Conservation (phyloP, 2,113 vertebrate species). For the Tyto alba region DNA sequence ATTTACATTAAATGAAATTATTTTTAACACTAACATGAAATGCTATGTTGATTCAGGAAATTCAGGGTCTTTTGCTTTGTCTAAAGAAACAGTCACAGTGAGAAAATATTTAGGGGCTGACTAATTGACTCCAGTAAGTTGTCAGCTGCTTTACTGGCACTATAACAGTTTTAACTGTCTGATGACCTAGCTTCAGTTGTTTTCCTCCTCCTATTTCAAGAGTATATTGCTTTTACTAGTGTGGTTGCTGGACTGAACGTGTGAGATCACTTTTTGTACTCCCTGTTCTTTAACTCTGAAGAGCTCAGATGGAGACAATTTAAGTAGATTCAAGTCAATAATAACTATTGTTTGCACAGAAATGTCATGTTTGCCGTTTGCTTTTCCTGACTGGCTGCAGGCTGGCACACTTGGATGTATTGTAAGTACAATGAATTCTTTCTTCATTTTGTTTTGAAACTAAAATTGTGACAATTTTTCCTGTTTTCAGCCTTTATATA, state of each 20-base stretch:
- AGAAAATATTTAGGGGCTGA: background rate
- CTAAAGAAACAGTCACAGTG: background rate
- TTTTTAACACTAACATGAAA: background rate
- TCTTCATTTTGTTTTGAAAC: background rate
- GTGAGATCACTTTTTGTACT: background rate
- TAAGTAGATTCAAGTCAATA: background rate
- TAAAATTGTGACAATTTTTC: background rate
- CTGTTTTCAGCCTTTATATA: background rate
- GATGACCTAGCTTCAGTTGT: background rate
- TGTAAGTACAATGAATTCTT: background rate
- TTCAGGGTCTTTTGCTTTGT: background rate
- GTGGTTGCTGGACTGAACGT: background rate
- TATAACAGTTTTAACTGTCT: background rate
- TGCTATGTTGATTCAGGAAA: background rate
- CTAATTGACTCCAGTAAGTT: background rate
- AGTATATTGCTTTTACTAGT: background rate
- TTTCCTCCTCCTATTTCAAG: background rate
- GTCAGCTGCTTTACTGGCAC: background rate
- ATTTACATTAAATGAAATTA: background rate
- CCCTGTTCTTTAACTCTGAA: background rate
- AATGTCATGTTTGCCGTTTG: background rate
- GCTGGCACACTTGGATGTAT: background rate
- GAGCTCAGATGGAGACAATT: background rate
- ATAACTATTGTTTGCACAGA: background rate
- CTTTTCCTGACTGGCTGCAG: background rate